These are phyloP conservation scores for Ormia ochracea DNA, from an alignment of 2,888 invertebrate species.

Conservation along the genomic window DNA sequence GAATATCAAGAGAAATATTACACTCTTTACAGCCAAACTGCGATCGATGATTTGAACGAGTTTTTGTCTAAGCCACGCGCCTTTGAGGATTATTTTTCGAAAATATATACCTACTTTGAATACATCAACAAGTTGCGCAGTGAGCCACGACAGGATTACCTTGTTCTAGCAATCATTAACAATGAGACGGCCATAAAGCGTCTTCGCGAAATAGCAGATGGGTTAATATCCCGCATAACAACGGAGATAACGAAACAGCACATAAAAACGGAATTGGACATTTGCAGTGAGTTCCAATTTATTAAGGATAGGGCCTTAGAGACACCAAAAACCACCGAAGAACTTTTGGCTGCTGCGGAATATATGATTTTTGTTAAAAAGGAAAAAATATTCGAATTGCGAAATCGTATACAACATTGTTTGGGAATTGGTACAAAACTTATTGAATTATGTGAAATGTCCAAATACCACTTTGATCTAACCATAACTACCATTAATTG, in stretches of 20 bases:
- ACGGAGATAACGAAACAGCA: conserved; percentile 81
- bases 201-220: conserved; percentile 80
- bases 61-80: conserved; percentile 79
- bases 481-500: conserved; percentile 91
- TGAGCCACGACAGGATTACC: conserved; percentile 83
- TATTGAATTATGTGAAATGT: conserved; percentile 86
- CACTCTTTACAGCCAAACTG: conserved; percentile 78
- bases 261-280: conserved; percentile 81
- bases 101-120: conserved; percentile 80
- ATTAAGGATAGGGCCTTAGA: conserved; percentile 83
- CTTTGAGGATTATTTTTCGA: conserved; percentile 80
- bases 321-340: conserved; percentile 87
- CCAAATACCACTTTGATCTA: conserved; percentile 85
- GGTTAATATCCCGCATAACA: conserved; percentile 81
- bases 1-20: conserved; percentile 79
- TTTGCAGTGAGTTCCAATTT: conserved; percentile 84
- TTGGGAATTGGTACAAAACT: conserved; percentile 82
- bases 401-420: conserved; percentile 83
- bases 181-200: conserved; percentile 82
- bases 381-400: conserved; percentile 82
- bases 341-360: conserved; percentile 87
- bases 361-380: conserved; percentile 89
- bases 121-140: conserved; percentile 81
- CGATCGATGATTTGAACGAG: conserved; percentile 77
- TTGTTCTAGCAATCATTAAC: conserved; percentile 81